A percentile compares a stretch with the other conserved stretches of the same genome.
phyloP scores from a whole-genome alignment of 2,113 vertebrate species.

The Nycticorax nycticorax region DNA sequence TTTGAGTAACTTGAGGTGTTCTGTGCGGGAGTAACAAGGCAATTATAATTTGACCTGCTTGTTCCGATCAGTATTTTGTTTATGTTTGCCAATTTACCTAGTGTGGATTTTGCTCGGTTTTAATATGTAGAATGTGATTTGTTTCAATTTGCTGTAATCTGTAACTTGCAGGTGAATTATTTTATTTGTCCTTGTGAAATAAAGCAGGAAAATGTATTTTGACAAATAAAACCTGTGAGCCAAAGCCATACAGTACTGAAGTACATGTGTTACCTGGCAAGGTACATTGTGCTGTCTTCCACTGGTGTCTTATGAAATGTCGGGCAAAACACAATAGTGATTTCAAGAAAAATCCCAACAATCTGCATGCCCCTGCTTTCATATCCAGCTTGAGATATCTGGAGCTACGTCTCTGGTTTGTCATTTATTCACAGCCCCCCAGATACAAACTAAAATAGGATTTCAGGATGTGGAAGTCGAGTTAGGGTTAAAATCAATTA shows the following conservation, averaged over 20 bases:
- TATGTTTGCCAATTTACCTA: neutral
- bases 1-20: neutral
- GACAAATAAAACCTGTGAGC: neutral
- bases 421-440: neutral
- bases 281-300: neutral
- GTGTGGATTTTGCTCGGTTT: neutral
- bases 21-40: neutral
- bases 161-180: neutral
- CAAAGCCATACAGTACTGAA: rapidly evolving
- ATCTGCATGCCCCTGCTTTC: neutral
- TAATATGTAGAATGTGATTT: neutral
- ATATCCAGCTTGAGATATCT: neutral
- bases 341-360: neutral
- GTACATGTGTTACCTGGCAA: neutral
- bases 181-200: neutral
- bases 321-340: neutral
- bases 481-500: neutral
- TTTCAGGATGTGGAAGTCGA: neutral
- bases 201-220: neutral
- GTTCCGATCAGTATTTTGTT: neutral
- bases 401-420: neutral
- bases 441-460: neutral
- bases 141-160: neutral
- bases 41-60: neutral
- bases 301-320: neutral